These are phyloP conservation scores for Xenus cinereus DNA, from an alignment of 2,113 vertebrate genomes.

Conservation along the genomic window DNA sequence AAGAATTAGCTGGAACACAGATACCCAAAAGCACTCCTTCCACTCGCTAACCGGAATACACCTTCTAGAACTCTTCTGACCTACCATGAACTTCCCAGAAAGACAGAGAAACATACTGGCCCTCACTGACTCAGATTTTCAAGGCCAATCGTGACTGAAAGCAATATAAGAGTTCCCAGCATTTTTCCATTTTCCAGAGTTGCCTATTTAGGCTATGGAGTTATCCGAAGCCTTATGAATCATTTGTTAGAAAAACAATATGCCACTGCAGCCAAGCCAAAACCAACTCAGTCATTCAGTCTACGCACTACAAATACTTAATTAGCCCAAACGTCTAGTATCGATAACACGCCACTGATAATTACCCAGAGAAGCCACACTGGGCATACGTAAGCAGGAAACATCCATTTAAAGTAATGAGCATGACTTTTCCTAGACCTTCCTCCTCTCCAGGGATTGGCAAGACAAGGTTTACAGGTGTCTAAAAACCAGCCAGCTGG, in stretches of 20 bases:
- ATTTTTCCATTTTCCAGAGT: neutral
- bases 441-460: neutral
- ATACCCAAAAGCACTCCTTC: neutral
- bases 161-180: neutral
- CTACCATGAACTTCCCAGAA: neutral
- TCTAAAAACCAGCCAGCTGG: neutral
- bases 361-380: neutral
- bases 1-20: neutral
- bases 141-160: neutral
- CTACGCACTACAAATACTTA: neutral
- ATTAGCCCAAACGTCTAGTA: neutral
- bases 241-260: neutral
- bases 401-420: neutral
- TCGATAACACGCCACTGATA: fast-evolving
- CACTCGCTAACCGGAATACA: neutral
- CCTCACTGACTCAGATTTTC: neutral
- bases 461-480: neutral
- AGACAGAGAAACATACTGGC: neutral
- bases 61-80: neutral
- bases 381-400: fast-evolving
- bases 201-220: neutral
- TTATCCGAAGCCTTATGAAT: fast-evolving
- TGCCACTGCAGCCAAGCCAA: neutral
- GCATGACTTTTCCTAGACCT: neutral
- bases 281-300: neutral